Conservation (phyloP, 2,888 invertebrate species). For the Poecilobothrus nobilitatus region DNA sequence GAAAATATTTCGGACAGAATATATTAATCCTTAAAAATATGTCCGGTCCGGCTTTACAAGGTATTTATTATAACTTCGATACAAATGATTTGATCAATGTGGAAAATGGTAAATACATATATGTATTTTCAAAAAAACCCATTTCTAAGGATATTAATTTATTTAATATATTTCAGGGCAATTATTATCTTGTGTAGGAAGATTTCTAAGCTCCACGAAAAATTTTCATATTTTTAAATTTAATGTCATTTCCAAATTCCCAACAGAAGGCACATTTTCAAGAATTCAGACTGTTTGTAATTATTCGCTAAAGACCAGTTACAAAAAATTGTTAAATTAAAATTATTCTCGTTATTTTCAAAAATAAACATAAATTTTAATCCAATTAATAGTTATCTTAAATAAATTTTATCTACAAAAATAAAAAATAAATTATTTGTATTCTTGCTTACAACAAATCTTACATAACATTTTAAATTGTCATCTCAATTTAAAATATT, state of each 20-base stretch:
- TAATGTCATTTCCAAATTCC: neutral
- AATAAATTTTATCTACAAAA: constrained; percentile 33
- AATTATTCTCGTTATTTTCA: no score
- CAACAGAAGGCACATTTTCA: constrained; percentile 7
- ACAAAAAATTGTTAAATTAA: no score
- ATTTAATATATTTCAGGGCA: neutral
- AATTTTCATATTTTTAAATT: neutral
- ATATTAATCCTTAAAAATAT: constrained; percentile 32
- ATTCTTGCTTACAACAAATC: constrained; percentile 17
- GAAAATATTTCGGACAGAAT: constrained; percentile 31
- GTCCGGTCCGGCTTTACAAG: constrained; percentile 36
- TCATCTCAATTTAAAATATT: no score
- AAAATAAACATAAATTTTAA: no score
- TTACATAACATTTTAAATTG: no score
- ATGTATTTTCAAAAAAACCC: neutral
- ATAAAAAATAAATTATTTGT: constrained; percentile 29
- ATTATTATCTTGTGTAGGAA: neutral
- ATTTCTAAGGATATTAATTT: neutral
- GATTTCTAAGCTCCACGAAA: neutral
- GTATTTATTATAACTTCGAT: constrained; percentile 36
- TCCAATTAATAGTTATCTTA: constrained; percentile 27
- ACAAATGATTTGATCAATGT: constrained; percentile 21
- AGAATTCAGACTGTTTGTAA: neutral
- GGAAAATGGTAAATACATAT: constrained; percentile 17
- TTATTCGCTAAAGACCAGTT: neutral